A percentile compares a stretch with the other conserved stretches of the same genome.
phyloP scores from a whole-genome alignment of 2,888 invertebrate species.

The Drosophila siamana region DNA sequence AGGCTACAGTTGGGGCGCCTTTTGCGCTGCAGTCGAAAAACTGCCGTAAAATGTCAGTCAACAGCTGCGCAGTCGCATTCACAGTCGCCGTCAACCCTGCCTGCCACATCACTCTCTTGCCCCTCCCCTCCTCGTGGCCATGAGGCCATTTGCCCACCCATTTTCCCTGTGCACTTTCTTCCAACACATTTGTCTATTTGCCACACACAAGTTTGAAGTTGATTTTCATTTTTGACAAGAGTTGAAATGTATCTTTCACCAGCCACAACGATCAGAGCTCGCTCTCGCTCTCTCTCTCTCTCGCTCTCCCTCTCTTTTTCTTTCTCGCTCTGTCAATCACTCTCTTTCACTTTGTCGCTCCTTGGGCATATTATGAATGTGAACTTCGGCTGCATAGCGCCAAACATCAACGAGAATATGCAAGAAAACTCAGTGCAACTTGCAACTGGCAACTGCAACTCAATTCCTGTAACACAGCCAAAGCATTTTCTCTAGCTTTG shows the following conservation, averaged over 20 bases:
- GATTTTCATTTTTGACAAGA: conserved; percentile 79
- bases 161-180: conserved; percentile 70
- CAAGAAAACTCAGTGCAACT: conserved; percentile 6
- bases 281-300: conserved; percentile 1
- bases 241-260: conserved; percentile 82
- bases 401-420: conserved; percentile 56
- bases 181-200: conserved; percentile 77
- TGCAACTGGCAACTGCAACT: conserved; percentile 50
- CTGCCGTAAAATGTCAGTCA: conserved; percentile 78
- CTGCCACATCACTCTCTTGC: not conserved
- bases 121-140: conserved; percentile 9
- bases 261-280: conserved; percentile 16
- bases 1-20: conserved; percentile 75
- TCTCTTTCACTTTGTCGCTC: not conserved
- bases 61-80: conserved; percentile 55
- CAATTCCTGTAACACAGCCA: conserved; percentile 30
- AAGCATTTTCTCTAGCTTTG: conserved; percentile 33
- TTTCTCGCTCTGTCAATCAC: not conserved
- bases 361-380: conserved; percentile 6
- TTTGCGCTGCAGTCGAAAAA: conserved; percentile 46
- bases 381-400: conserved; percentile 28
- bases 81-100: conserved; percentile 30
- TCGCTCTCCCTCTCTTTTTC: not conserved
- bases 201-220: conserved; percentile 62
- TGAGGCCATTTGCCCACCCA: conserved; percentile 20